Conservation (phyloP, 2,113 vertebrate genomes). For the Tachuris rubrigastra region DNA sequence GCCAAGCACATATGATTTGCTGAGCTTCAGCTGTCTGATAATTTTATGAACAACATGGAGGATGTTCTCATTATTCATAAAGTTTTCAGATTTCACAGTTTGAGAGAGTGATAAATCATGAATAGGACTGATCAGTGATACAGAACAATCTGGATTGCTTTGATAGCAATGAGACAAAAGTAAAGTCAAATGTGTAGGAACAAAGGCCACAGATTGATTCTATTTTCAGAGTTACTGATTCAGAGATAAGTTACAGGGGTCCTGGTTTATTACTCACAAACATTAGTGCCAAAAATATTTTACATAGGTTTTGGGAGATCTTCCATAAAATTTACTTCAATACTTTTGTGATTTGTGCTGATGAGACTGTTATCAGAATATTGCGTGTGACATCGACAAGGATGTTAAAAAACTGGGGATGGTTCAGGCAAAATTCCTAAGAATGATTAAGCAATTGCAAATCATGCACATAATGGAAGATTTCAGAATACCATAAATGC, state of each 20-base stretch:
- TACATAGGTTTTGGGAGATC: not conserved
- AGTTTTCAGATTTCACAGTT: not conserved
- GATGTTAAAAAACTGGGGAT: not conserved
- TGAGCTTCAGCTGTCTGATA: not conserved
- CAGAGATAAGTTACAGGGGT: not conserved
- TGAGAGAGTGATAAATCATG: not conserved
- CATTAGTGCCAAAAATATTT: not conserved
- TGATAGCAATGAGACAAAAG: slow-evolving; percentile 4
- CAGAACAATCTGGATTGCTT: not conserved
- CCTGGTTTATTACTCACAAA: not conserved
- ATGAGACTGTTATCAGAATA: not conserved
- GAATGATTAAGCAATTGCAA: slow-evolving; percentile 28
- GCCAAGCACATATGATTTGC: not conserved
- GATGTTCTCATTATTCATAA: not conserved
- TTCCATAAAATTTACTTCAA: not conserved
- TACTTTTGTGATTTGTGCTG: not conserved
- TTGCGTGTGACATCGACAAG: not conserved
- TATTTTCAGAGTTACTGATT: slow-evolving; percentile 3
- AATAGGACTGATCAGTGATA: slow-evolving; percentile 21
- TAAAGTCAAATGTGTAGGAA: slow-evolving; percentile 11
- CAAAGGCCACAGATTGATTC: not conserved
- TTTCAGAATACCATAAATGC: not conserved
- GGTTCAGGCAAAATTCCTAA: not conserved
- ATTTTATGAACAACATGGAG: not conserved
- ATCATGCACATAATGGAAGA: not conserved